Base-by-base conservation (phyloP, 2,113 vertebrate species). In the Xenus cinereus region DNA sequence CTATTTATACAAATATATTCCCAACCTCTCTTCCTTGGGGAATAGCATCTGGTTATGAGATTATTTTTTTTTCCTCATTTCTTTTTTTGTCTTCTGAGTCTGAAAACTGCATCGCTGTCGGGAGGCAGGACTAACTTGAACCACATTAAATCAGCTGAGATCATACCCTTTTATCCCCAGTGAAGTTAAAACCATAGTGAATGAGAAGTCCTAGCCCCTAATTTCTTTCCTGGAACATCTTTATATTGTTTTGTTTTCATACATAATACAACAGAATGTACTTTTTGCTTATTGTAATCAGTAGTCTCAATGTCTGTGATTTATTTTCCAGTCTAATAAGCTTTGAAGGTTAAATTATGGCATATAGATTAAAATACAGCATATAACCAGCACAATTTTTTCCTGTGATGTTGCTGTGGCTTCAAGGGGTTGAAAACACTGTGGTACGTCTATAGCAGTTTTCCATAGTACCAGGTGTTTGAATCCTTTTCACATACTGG, bases 201-300 rank as follows among this genome's bases (percentile, higher is more conserved):
- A 57, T 57, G 45, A 88, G 63, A 62, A 85, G 35, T 75, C 50
- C 11, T 69, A 63, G 39, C 8, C 33, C 9, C 17, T 53, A 12
- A 57, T 95, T 94, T 96, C 10, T 86, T 71, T 88, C 23, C 33
- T 94, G 74, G 63, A 90, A 62, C 30, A 59, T 63, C 69, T 39
- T 79, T 77, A 8, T 22, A 18, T 68, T 95, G 39, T 62, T 79
- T 80, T 64, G 20, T 89, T 90, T 89, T 84, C 71, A 85, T 94
- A 84, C 59, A 83, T 91, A 85, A 39, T 73, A 15, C 12, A 67
- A 19, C 9, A 63, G 79, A 90, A 72, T 87, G 80, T 83, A 69
- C 45, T 94, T 91, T 91, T 79, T 94, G 74, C n/a, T 85, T 92
- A 79, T 74, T 74, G 13, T 93, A 88, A 81, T 93, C 48, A 84